Evolutionary conservation across 2,113 vertebrate species (phyloP).

Genomic region (Ciconia maguari): DNA sequence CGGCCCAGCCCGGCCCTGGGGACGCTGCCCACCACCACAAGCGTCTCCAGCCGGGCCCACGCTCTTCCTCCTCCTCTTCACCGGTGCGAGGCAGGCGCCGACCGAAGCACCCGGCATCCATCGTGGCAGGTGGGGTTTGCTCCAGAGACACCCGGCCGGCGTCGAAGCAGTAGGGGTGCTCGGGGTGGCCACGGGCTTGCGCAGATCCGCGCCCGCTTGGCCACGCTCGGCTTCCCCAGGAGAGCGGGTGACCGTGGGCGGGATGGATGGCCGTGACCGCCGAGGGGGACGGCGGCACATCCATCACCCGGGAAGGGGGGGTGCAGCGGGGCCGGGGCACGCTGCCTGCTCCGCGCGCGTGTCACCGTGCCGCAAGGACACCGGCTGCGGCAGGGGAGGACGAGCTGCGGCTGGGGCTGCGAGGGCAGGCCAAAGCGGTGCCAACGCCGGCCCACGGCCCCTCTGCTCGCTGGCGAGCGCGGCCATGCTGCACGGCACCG

Average conservation of each 20-base stretch:
- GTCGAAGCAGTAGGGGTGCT: no score
- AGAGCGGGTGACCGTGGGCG: no score
- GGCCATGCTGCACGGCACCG: neutral
- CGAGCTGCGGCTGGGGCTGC: neutral
- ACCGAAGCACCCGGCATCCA: fast-evolving
- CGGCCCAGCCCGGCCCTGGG: neutral
- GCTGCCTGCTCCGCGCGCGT: no score
- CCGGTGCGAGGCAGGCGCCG: neutral
- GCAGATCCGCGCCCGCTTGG: neutral
- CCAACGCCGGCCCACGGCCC: neutral
- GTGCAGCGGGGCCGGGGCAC: no score
- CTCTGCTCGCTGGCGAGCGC: no score
- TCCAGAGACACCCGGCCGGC: fast-evolving
- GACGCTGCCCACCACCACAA: no score
- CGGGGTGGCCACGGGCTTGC: no score
- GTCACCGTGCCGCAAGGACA: neutral
- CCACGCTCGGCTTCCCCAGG: neutral
- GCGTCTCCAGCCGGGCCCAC: fast-evolving
- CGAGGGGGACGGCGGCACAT: neutral
- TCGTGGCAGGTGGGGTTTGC: neutral
- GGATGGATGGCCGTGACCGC: neutral
- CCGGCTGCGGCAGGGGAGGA: neutral
- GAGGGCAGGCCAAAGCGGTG: neutral
- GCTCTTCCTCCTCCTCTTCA: neutral
- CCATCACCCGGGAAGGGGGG: neutral